phyloP scores from a whole-genome alignment of 2,797 vertebrate genomes.

The Bufotes viridis region DNA sequence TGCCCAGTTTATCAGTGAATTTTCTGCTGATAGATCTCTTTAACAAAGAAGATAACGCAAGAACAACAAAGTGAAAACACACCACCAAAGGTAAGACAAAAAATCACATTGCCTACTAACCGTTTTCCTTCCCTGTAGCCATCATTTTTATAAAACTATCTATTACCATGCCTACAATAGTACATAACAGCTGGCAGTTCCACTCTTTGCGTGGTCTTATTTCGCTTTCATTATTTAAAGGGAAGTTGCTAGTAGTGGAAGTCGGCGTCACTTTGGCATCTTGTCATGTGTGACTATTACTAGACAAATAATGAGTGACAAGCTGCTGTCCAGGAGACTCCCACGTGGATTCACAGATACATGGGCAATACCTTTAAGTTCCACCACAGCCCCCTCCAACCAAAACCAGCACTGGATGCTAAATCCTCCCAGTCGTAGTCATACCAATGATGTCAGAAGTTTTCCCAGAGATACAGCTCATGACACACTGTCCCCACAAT shows the following conservation, averaged over 20 bases:
- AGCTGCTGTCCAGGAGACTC: no score
- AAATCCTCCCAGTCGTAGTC: no score
- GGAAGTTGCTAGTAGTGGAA: neutral
- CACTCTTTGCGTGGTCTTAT: neutral
- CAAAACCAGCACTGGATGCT: no score
- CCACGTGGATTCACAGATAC: no score
- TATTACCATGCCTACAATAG: slow-evolving; percentile 16
- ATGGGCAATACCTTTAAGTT: no score
- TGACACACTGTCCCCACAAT: no score
- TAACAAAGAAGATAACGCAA: neutral
- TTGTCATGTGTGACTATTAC: no score
- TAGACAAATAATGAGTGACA: no score
- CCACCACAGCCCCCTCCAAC: no score
- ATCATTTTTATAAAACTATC: slow-evolving; percentile 19
- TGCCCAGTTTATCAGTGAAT: no score
- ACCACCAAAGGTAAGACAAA: neutral
- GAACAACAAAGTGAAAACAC: neutral
- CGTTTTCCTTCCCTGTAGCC: neutral
- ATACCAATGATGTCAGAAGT: no score
- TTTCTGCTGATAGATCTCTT: neutral
- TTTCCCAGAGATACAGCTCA: no score
- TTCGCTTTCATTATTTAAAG: neutral
- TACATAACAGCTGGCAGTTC: slow-evolving; percentile 1
- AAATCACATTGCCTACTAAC: neutral
- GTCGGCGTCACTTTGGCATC: neutral